Base-by-base conservation (phyloP, 2,888 invertebrate genomes). In the Saturnia japonica region DNA sequence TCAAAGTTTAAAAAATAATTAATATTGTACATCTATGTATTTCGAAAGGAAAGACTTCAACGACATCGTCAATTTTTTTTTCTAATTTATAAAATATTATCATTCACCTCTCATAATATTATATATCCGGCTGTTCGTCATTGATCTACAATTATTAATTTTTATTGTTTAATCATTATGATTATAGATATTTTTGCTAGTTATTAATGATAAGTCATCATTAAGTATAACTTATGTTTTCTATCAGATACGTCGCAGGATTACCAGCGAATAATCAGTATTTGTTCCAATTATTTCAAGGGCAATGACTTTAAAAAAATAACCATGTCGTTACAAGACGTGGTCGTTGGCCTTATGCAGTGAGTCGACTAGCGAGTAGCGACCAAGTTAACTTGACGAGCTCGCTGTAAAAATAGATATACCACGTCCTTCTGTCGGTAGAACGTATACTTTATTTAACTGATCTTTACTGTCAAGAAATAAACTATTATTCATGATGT, bases 221-320 rank as follows among this genome's bases (percentile, higher is more conserved):
- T 54, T 16, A 16, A 16, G 28, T 62, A 34, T n/a, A 28, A 28
- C 6, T 62, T 28, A 0, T 28, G n/a, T 40, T 64, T 40, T 64
- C 19, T 19, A n/a, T 19, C 22, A 64, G 11, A 60, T 6, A 40
- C 34, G 40, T 64, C 19, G n/a, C n/a, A 64, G 64, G 40, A 40
- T 64, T 19, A 2, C n/a, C 40, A n/a, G n/a, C 3, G 34, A n/a
- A 11, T 64, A n/a, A 64, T 64, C 64, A n/a, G 40, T 64, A 70
- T 67, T 54, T 51, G 42, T 67, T 34, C 67, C 51, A 70, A 70
- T 54, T 51, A 62, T 62, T 71, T 73, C 72, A 85, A 83, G 90
- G 88, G 84, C 90, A 86, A 85, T 86, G 90, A 90, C 91, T 88
- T 88, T 85, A 86, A 81, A 88, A 86, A 91, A 88, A 87, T 82